Conservation (phyloP, 2,113 vertebrate genomes). For the Callipepla californica region DNA sequence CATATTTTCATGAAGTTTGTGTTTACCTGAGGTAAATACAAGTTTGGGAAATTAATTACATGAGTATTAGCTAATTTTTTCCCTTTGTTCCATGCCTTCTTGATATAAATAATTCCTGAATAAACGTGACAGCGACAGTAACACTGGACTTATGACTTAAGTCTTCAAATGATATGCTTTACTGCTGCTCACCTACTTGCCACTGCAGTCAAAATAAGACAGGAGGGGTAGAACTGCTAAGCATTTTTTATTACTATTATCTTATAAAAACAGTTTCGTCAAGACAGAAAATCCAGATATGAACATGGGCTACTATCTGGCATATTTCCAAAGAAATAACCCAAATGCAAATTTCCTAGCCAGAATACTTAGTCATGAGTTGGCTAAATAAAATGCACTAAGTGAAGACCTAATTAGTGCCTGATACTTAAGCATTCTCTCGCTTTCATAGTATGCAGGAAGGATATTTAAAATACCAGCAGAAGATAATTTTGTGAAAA, state of each 20-base stretch:
- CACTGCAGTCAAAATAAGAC: neutral
- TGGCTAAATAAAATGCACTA: neutral
- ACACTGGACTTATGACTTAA: neutral
- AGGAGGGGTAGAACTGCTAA: neutral
- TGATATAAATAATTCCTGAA: neutral
- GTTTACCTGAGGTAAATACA: slow-evolving; percentile 72
- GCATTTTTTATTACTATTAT: neutral
- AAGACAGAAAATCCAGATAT: neutral
- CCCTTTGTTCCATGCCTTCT: slow-evolving; percentile 16
- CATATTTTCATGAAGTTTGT: slow-evolving; percentile 70
- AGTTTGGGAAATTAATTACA: slow-evolving; percentile 68
- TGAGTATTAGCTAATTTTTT: slow-evolving; percentile 35
- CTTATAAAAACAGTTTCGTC: neutral
- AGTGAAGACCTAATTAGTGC: neutral
- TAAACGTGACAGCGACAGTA: neutral
- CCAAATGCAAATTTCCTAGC: neutral
- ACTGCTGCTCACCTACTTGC: neutral
- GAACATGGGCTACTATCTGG: neutral
- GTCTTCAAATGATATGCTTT: neutral
- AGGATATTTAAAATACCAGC: neutral
- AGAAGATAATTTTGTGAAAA: neutral
- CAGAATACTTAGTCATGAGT: neutral
- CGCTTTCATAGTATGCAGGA: neutral
- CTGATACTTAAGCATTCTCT: neutral
- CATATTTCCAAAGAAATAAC: neutral